Evolutionary conservation across 92 coral and sea anemone species (phyloP), one percentile per base, ranked within the genome.

Genomic region (Metridium senile): DNA sequence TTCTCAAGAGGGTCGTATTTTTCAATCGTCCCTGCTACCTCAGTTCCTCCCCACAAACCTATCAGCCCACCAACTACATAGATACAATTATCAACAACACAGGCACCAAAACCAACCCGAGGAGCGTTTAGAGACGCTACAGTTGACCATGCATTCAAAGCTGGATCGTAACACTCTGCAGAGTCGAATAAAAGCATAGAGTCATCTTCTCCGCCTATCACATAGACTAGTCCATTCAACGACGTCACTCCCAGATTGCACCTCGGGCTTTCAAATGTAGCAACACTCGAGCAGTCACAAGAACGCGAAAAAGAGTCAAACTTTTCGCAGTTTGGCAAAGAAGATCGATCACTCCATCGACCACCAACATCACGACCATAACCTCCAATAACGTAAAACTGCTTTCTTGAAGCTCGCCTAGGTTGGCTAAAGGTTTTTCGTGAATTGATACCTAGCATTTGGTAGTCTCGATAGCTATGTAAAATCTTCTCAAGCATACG

Each of bases 21-120:
- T 47, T 92, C 98, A 84, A 95, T 89, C 29, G 81, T 83, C 23
- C 85, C 92, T 0, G 97, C 94, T 33, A 95, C 88, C 79, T 86
- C 91, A n/a, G 91, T 76, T n/a, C 98, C 98, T 32, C 93, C 89
- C 98, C 98, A 95, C 0, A 97, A 97, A 46, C 99, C 99, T 71
- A 96, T 87, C 58, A 96, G 92, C 1, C 99, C 99, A 47, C 99
- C 99, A 72, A 96, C 85, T 43, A 96, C 96, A 89, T 89, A 96
- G 58, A 96, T 87, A 58, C 79, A 92, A 62, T 85, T 94, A 70
- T 88, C 93, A 17, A 92, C 89, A 20, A 87, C 92, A 68, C 92
- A 91, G 18, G 89, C 99, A 35, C 96, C 96, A 58, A 94, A 89
- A 0, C 98, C 97, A 2, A 91, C 98, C 23, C 99, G 88, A 23